Evolutionary conservation across 2,888 invertebrate species (phyloP).

Genomic region (Leucania comma): DNA sequence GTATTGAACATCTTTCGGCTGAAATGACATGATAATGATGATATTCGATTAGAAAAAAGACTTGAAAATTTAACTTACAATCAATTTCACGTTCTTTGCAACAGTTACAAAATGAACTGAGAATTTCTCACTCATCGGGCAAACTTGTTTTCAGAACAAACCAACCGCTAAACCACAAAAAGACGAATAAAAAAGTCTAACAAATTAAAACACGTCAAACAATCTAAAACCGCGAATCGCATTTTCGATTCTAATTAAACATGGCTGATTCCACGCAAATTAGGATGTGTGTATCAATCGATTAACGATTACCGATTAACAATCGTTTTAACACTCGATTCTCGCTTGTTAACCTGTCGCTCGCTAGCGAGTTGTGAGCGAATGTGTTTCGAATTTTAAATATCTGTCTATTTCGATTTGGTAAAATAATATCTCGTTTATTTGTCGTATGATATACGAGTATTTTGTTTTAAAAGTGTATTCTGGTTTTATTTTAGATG

Average conservation of each 20-base stretch:
- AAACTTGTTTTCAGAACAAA: neutral
- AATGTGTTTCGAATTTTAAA: slow-evolving; percentile 66
- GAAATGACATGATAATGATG: neutral
- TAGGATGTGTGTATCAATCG: slow-evolving; percentile 61
- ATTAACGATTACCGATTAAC: slow-evolving; percentile 63
- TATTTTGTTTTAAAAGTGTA: slow-evolving; percentile 1
- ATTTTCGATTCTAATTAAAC: slow-evolving; percentile 60
- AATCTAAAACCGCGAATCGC: slow-evolving; percentile 44
- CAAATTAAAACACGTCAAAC: slow-evolving; percentile 34
- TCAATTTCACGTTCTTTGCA: neutral
- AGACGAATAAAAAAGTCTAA: neutral
- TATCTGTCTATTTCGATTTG: slow-evolving; percentile 33
- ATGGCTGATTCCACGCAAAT: slow-evolving; percentile 63
- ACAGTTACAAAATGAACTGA: neutral
- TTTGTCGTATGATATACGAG: neutral
- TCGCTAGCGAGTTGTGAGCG: slow-evolving; percentile 46
- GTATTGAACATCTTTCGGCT: neutral
- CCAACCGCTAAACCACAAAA: slow-evolving; percentile 3
- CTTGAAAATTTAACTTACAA: neutral
- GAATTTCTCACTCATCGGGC: neutral
- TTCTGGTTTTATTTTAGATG: neutral
- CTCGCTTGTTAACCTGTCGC: slow-evolving; percentile 62
- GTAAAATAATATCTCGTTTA: slow-evolving; percentile 36
- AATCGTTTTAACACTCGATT: slow-evolving; percentile 69
- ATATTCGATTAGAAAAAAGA: too few species aligned